Evolutionary conservation across 1,140 invertebrate genomes (phyloP).

Genomic region (Procambarus clarkii): DNA sequence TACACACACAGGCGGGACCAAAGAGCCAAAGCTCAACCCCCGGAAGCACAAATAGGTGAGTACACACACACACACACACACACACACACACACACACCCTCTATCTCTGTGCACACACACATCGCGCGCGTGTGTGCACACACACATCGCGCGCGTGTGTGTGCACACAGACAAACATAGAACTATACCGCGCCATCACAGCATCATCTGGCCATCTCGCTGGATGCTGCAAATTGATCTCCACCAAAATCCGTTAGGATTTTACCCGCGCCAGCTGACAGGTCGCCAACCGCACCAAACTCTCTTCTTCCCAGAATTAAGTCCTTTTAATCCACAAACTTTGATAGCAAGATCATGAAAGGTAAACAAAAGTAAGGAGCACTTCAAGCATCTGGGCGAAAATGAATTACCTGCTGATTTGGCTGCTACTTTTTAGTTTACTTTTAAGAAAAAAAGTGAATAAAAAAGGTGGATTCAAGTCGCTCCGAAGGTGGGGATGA

Average conservation of each 20-base stretch:
- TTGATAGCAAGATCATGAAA: neutral
- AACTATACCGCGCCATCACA: neutral
- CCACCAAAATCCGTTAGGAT: neutral
- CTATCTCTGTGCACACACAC: no score
- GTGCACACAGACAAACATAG: neutral
- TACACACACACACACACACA: no score
- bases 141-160: no score
- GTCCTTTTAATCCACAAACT: conserved; percentile 26
- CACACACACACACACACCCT: no score
- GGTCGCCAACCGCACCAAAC: no score
- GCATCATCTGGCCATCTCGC: neutral
- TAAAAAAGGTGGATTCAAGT: neutral
- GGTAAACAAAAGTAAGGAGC: neutral
- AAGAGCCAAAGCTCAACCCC: no score
- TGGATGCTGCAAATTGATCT: neutral
- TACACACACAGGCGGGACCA: no score
- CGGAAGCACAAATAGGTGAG: no score
- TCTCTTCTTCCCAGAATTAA: neutral
- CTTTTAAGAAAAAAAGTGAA: neutral
- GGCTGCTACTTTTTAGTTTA: no score
- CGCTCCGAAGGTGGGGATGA: neutral
- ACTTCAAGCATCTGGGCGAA: no score
- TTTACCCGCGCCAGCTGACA: conserved; percentile 1
- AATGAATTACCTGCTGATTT: no score
- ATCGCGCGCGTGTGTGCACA: no score